phyloP scores from a whole-genome alignment of 1,140 invertebrate species.

The Platyura marginata region DNA sequence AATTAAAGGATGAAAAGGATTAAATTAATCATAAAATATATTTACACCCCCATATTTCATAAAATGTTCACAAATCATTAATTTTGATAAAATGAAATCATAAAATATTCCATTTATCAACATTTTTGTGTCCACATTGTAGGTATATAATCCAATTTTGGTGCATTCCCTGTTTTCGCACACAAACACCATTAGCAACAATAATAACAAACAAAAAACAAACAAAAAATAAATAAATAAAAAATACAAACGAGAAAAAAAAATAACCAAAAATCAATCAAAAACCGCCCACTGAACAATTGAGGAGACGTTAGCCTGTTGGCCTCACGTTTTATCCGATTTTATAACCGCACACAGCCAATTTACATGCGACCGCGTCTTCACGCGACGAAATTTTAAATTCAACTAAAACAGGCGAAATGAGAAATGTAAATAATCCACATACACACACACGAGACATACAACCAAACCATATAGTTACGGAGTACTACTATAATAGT shows the following conservation, averaged over 20 bases:
- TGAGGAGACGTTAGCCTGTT: not conserved
- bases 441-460: too few species aligned
- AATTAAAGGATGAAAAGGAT: too few species aligned
- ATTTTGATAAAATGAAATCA: too few species aligned
- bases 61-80: too few species aligned
- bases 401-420: conserved; percentile 1
- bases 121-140: too few species aligned
- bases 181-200: not conserved
- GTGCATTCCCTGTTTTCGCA: not conserved
- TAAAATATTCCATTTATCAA: too few species aligned
- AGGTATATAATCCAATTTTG: not conserved
- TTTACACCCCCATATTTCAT: too few species aligned
- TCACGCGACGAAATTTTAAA: conserved; percentile 3
- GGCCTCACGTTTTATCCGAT: not conserved
- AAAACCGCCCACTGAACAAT: not conserved
- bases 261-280: not conserved
- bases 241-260: not conserved
- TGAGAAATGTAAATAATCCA: not conserved
- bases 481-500: too few species aligned
- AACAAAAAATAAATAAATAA: not conserved
- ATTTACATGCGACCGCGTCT: not conserved
- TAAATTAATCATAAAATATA: too few species aligned
- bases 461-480: too few species aligned
- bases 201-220: not conserved
- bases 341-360: too few species aligned